Conservation (phyloP, 2,797 vertebrate genomes). For the Hoplostethus mediterraneus region DNA sequence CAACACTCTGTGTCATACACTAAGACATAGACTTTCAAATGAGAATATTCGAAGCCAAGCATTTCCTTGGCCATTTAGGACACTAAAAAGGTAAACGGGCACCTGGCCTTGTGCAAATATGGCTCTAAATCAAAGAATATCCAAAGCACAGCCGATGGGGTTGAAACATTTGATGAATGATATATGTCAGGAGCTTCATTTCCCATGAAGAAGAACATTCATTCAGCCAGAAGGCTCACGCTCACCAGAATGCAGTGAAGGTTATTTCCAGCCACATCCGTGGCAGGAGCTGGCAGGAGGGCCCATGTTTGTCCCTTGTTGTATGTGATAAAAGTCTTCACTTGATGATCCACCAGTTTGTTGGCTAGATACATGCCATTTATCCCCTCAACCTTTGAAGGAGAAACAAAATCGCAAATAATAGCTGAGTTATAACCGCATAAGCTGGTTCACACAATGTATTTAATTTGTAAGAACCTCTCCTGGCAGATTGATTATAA, state of each 20-base stretch:
- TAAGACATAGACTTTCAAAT: slow-evolving; percentile 44
- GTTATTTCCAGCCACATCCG: slow-evolving; percentile 88
- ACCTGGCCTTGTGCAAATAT: slow-evolving; percentile 49
- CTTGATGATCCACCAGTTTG: slow-evolving; percentile 90
- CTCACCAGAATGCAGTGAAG: slow-evolving; percentile 88
- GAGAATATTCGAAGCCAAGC: slow-evolving; percentile 54
- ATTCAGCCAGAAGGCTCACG: slow-evolving; percentile 38
- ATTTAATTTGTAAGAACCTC: not conserved
- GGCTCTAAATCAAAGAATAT: slow-evolving; percentile 52
- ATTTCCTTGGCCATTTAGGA: slow-evolving; percentile 63
- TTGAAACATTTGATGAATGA: slow-evolving; percentile 71
- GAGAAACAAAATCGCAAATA: slow-evolving; percentile 76
- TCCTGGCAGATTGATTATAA: not conserved
- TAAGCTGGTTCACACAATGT: not conserved
- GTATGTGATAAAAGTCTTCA: slow-evolving; percentile 96
- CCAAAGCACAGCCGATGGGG: slow-evolving; percentile 60
- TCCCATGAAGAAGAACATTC: slow-evolving; percentile 47
- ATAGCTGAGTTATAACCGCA: not conserved
- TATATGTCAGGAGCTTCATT: slow-evolving; percentile 58
- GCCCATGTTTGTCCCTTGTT: slow-evolving; percentile 97
- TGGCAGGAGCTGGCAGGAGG: slow-evolving; percentile 89
- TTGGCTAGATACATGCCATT: slow-evolving; percentile 97
- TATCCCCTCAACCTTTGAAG: slow-evolving; percentile 93
- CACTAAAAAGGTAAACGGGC: slow-evolving; percentile 44
- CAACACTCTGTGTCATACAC: slow-evolving; percentile 56